These are phyloP conservation scores for Erethizon dorsatum DNA, from an alignment of 2,797 vertebrate species.

Conservation along the genomic window DNA sequence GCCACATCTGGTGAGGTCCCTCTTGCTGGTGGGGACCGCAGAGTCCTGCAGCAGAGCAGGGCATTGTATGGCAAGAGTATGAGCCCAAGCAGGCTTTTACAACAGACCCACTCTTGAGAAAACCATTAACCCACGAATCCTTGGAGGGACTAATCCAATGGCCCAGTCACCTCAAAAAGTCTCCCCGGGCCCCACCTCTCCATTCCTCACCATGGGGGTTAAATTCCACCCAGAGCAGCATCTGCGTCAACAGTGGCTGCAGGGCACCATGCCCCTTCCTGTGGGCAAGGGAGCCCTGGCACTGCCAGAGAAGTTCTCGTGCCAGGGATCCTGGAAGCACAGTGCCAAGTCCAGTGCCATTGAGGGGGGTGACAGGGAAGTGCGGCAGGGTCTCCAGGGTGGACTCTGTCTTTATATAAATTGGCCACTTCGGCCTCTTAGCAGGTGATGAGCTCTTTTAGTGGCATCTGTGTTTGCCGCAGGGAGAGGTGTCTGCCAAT, in stretches of 20 bases:
- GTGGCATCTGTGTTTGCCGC: not conserved
- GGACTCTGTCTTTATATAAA: not conserved
- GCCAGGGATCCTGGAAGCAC: not conserved
- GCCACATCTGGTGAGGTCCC: not conserved
- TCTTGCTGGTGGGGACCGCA: not conserved
- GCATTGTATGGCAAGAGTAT: not conserved
- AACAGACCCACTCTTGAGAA: not conserved
- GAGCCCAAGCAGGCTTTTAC: not conserved
- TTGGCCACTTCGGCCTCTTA: not conserved
- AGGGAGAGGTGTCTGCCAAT: not conserved
- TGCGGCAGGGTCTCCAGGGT: not conserved
- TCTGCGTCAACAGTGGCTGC: not conserved
- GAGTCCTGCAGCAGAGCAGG: not conserved
- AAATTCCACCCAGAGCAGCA: not conserved
- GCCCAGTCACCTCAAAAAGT: not conserved
- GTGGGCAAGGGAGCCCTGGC: not conserved
- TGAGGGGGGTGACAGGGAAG: not conserved
- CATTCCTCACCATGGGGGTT: not conserved
- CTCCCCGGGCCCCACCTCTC: not conserved
- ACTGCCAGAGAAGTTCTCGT: not conserved
- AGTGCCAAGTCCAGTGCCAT: not conserved
- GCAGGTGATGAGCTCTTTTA: not conserved
- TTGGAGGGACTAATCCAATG: not conserved
- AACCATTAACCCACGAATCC: not conserved
- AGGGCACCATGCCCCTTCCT: accelerated